phyloP scores from a whole-genome alignment of 1,140 invertebrate genomes.

The Drosophila tristis region DNA sequence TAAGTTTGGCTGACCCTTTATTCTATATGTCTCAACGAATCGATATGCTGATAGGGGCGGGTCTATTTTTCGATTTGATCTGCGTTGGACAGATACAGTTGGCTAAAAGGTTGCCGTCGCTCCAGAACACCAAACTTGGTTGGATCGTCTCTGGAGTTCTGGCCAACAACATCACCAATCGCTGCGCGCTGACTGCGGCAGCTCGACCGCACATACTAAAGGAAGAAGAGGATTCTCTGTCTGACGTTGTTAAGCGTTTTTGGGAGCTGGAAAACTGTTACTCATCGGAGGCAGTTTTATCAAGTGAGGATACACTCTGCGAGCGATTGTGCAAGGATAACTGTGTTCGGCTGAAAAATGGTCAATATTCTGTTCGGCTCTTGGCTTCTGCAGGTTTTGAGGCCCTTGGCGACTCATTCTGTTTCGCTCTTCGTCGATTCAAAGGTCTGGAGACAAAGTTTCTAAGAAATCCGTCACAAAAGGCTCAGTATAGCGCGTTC shows the following conservation, averaged over 20 bases:
- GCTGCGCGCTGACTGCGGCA: no score
- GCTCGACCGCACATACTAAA: no score
- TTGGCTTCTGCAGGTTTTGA: no score
- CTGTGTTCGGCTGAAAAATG: background rate
- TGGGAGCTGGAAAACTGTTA: conserved; percentile 12
- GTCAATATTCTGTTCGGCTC: background rate
- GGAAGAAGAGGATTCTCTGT: background rate
- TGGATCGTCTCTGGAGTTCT: background rate
- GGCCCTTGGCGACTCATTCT: background rate
- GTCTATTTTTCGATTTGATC: conserved; percentile 52
- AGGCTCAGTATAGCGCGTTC: conserved; percentile 1
- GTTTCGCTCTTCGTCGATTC: conserved; percentile 2
- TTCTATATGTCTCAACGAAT: background rate
- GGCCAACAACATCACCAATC: background rate
- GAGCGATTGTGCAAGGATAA: background rate
- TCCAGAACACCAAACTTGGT: no score
- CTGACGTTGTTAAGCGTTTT: conserved; percentile 15
- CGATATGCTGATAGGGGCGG: no score
- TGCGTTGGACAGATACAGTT: background rate
- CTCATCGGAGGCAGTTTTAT: no score
- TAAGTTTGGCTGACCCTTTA: background rate
- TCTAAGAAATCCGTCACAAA: background rate
- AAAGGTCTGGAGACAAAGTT: background rate
- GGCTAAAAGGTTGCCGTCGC: no score
- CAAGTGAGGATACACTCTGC: conserved; percentile 8